Conservation (phyloP, 2,113 vertebrate genomes). For the Suncus etruscus region DNA sequence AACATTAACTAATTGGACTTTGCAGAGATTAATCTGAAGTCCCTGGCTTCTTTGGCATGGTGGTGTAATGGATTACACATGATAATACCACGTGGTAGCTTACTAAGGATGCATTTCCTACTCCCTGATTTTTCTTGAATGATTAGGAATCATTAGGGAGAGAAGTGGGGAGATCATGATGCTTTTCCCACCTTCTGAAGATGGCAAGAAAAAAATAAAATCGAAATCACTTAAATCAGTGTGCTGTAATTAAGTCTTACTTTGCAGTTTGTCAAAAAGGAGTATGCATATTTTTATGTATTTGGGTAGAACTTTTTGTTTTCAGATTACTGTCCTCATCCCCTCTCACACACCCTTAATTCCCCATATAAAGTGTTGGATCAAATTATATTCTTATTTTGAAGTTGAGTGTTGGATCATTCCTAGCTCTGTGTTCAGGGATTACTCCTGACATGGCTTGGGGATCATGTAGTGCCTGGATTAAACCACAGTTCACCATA, state of each 20-base stretch:
- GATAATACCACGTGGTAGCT: constrained; percentile 16
- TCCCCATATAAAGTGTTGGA: neutral
- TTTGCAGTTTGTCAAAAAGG: constrained; percentile 45
- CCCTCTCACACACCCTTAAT: neutral
- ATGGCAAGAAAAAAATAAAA: constrained; percentile 62
- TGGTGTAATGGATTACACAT: constrained; percentile 51
- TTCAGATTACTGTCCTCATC: neutral
- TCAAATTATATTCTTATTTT: neutral
- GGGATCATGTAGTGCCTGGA: too few species aligned
- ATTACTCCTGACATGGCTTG: too few species aligned
- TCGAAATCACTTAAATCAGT: constrained; percentile 64
- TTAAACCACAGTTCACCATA: too few species aligned
- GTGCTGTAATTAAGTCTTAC: constrained; percentile 63
- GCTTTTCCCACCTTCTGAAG: constrained; percentile 67
- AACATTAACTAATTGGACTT: neutral
- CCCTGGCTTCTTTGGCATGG: constrained; percentile 23
- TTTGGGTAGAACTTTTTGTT: neutral
- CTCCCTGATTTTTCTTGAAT: constrained; percentile 50
- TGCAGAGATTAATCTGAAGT: neutral
- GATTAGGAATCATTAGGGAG: constrained; percentile 16
- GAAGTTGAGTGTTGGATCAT: too few species aligned
- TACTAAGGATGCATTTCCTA: constrained; percentile 32
- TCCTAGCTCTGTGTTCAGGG: too few species aligned
- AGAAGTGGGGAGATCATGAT: constrained; percentile 18
- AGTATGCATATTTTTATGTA: constrained; percentile 1